phyloP scores from a whole-genome alignment of 2,113 vertebrate species.

The Eonycteris spelaea region DNA sequence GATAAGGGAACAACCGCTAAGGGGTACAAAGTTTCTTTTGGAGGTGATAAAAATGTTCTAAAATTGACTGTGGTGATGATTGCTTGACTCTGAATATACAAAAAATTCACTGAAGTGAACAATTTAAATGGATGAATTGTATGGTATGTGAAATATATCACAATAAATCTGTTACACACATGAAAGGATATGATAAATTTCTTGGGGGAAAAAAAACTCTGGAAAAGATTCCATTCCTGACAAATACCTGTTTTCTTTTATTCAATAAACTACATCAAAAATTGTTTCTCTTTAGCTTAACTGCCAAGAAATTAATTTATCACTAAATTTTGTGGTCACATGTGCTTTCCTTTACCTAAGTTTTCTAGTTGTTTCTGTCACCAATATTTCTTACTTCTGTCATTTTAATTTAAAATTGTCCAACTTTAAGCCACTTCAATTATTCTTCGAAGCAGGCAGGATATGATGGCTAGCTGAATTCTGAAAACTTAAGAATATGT shows the following conservation, averaged over 20 bases:
- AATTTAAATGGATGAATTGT: not conserved
- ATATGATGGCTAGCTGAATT: not conserved
- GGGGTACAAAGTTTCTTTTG: not conserved
- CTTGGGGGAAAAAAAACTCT: not conserved
- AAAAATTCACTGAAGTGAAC: not conserved
- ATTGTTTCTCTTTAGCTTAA: not conserved
- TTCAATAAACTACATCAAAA: not conserved
- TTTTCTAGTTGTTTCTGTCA: not conserved
- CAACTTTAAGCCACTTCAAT: not conserved
- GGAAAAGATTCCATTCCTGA: not conserved
- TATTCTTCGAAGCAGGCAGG: not conserved
- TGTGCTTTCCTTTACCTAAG: not conserved
- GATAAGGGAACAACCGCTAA: not conserved
- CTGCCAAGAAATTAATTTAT: not conserved
- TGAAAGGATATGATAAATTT: not conserved
- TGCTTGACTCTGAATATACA: not conserved
- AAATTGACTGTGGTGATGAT: not conserved
- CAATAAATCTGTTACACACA: not conserved
- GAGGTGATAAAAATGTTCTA: not conserved
- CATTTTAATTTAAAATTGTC: not conserved
- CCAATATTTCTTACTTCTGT: not conserved
- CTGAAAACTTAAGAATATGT: not conserved
- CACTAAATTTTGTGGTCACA: not conserved
- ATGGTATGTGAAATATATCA: not conserved
- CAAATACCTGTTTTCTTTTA: not conserved